These are phyloP conservation scores for Nycteola revayana DNA, from an alignment of 2,888 invertebrate genomes.

Conservation along the genomic window DNA sequence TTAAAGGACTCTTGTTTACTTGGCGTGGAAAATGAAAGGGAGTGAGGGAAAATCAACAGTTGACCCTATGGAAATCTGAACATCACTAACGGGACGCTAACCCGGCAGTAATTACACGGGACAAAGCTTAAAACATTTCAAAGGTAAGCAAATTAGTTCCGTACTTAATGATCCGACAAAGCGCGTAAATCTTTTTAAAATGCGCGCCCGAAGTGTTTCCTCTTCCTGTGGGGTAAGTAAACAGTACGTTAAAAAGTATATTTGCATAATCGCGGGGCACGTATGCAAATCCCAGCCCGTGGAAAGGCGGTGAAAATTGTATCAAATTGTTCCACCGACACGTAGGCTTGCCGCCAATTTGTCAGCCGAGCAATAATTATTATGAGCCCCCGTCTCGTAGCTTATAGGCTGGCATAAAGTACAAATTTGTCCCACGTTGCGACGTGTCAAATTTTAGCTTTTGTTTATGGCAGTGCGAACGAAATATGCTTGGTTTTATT, in stretches of 20 bases:
- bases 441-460: constrained; percentile 25
- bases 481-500: too few species aligned
- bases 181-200: constrained; percentile 82
- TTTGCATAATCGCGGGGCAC: constrained; percentile 76
- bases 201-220: constrained; percentile 72
- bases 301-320: constrained; percentile 76
- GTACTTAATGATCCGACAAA: constrained; percentile 81
- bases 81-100: constrained; percentile 69
- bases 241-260: constrained; percentile 75
- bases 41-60: constrained; percentile 49
- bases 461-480: constrained; percentile 22
- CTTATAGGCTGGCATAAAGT: constrained; percentile 39
- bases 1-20: constrained; percentile 13
- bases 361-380: constrained; percentile 78
- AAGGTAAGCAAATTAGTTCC: constrained; percentile 82
- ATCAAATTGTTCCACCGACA: constrained; percentile 78
- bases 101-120: constrained; percentile 71
- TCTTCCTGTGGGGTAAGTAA: constrained; percentile 64
- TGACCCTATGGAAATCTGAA: constrained; percentile 59
- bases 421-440: constrained; percentile 31
- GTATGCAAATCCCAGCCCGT: constrained; percentile 76
- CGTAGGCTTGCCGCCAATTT: constrained; percentile 75
- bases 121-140: constrained; percentile 79
- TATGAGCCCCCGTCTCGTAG: constrained; percentile 60
- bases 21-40: constrained; percentile 14